Conservation (phyloP, 1,140 invertebrate genomes). For the Bradynema listronoti region DNA sequence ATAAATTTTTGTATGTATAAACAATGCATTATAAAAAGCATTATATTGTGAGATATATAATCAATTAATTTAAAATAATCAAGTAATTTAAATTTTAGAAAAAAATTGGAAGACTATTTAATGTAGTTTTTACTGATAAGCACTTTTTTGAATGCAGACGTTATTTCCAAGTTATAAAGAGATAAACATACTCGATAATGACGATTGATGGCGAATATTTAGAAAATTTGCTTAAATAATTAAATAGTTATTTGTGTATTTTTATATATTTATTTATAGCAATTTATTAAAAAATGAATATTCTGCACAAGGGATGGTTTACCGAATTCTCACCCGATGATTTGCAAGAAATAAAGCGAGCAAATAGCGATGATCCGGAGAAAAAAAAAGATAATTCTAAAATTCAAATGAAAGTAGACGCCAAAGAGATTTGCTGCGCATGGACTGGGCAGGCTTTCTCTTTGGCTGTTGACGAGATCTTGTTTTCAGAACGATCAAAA, state of each 20-base stretch:
- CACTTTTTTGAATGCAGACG: no score
- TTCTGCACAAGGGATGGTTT: constrained; percentile 71
- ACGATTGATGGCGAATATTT: background rate
- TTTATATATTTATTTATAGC: background rate
- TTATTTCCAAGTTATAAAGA: no score
- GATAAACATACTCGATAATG: no score
- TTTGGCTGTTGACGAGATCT: constrained; percentile 74
- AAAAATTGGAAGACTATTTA: no score
- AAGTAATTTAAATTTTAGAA: no score
- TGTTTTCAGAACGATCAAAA: constrained; percentile 74
- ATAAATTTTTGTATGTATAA: no score
- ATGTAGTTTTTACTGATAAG: no score
- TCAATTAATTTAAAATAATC: no score
- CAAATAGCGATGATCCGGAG: background rate
- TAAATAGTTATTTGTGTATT: background rate
- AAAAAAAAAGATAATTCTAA: constrained; percentile 3
- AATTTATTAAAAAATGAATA: constrained; percentile 14
- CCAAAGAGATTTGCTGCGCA: constrained; percentile 67
- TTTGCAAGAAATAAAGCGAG: constrained; percentile 29
- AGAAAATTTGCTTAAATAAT: background rate
- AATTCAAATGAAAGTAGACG: constrained; percentile 27
- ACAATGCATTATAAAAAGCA: no score
- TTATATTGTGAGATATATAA: no score
- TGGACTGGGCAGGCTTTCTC: constrained; percentile 88
- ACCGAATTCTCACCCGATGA: constrained; percentile 65